phyloP scores from a whole-genome alignment of 2,797 vertebrate genomes.

The Ctenochaetus hawaiiensis region DNA sequence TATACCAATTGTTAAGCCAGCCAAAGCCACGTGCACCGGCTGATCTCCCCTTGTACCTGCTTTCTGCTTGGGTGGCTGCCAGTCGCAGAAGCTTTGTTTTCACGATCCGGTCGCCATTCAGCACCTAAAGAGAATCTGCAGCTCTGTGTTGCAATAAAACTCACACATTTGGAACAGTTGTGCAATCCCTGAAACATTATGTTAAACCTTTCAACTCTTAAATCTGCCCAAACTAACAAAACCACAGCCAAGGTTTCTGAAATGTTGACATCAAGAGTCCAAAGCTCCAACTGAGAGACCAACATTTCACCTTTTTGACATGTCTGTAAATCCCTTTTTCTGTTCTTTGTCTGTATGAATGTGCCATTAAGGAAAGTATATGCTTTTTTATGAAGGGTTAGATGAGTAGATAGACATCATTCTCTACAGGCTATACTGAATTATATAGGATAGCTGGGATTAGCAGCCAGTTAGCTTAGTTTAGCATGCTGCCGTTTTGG shows the following conservation, averaged over 20 bases:
- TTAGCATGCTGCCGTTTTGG: background rate
- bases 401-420: background rate
- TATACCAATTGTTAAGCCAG: slow-evolving; percentile 35
- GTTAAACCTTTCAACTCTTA: slow-evolving; percentile 4
- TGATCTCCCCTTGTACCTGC: slow-evolving; percentile 50
- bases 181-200: slow-evolving; percentile 8
- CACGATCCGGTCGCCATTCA: slow-evolving; percentile 7
- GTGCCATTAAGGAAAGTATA: background rate
- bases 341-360: background rate
- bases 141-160: slow-evolving; percentile 13
- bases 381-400: background rate
- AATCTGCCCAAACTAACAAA: background rate
- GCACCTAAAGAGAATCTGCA: slow-evolving; percentile 35
- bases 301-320: too few relatives aligned
- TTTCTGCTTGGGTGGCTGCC: slow-evolving; percentile 53
- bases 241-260: background rate
- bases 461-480: background rate
- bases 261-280: background rate
- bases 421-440: too few relatives aligned
- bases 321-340: background rate
- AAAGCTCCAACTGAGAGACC: background rate
- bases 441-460: background rate
- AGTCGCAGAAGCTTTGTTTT: slow-evolving; percentile 40
- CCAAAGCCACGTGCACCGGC: slow-evolving; percentile 41
- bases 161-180: background rate